Base-by-base conservation (phyloP, 2,797 vertebrate species). In the Phrynocephalus guinanensis region DNA sequence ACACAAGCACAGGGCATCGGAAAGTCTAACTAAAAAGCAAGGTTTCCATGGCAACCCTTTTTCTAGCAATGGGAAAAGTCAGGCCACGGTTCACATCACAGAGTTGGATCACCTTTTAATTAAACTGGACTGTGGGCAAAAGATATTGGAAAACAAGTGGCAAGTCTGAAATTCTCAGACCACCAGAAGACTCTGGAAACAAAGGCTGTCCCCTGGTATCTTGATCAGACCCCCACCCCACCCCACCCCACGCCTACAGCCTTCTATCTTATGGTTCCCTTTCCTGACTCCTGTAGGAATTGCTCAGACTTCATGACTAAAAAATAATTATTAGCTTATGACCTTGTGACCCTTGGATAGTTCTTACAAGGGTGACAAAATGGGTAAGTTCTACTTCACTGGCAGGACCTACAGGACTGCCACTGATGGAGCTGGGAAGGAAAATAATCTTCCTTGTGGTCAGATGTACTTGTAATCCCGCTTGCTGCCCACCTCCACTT, bases 31-130 rank as follows among this genome's bases (percentile, higher is more conserved):
- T 63, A n/a, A 60, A 71, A 79, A 63, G 67, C 68, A 79, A 48
- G 33, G 68, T 88, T 78, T 84, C 83, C 30, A 85, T 80, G 70
- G 63, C 77, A 81, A 88, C 71, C 26, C n/a, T 9, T 11, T 81
- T 78, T 68, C 22, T 38, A 80, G 77, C 18, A 75, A 80, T 24
- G 24, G 16, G 38, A 80, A 85, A 88, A 70, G 68, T 24, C 22
- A 76, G 38, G 63, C 22, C 26, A 56, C n/a, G 18, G 44, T 84
- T 88, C 77, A 81, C 30, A 66, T 76, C 60, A 15, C 28, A 73
- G 33, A 83, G 33, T 44, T 44, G 38, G 33, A 83, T 67, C 30
- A 22, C 20, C 13, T 63, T 88, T 78, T 71, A 88, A 88, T 84
- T 84, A 79, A 88, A 84, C 6, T 68, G 77, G 60, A 52, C 18